These are phyloP conservation scores for Coptodon bakossiorum DNA, from an alignment of 2,113 vertebrate genomes.

Conservation along the genomic window DNA sequence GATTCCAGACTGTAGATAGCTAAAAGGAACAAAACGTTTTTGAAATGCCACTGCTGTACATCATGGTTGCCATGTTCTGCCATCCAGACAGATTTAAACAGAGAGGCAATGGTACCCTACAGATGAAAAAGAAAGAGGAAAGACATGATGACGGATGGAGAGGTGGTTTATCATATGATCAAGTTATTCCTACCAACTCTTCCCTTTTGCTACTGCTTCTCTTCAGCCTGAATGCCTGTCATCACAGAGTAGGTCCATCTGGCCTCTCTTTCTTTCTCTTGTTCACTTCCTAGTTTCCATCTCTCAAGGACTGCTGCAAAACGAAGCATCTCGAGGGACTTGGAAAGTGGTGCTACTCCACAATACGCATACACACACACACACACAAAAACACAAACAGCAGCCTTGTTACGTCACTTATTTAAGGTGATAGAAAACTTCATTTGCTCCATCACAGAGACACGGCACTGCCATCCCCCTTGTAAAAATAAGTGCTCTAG, in stretches of 20 bases:
- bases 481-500: background rate
- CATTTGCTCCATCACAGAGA: background rate
- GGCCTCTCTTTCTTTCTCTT: background rate
- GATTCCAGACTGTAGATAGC: background rate
- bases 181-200: background rate
- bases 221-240: background rate
- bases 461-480: background rate
- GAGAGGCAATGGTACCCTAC: background rate
- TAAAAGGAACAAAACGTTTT: background rate
- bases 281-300: background rate
- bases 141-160: background rate
- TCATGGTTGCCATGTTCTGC: background rate
- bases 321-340: background rate
- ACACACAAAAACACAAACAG: background rate
- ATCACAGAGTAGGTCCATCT: background rate
- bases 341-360: background rate
- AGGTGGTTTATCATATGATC: background rate
- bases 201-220: background rate
- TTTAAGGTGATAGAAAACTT: background rate
- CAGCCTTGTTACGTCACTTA: background rate
- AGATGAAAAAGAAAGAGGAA: background rate
- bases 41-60: background rate
- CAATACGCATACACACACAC: background rate
- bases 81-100: background rate
- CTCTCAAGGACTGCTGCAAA: background rate